Conservation (phyloP, 2,888 invertebrate genomes). For the Hirudinaria manillensis region DNA sequence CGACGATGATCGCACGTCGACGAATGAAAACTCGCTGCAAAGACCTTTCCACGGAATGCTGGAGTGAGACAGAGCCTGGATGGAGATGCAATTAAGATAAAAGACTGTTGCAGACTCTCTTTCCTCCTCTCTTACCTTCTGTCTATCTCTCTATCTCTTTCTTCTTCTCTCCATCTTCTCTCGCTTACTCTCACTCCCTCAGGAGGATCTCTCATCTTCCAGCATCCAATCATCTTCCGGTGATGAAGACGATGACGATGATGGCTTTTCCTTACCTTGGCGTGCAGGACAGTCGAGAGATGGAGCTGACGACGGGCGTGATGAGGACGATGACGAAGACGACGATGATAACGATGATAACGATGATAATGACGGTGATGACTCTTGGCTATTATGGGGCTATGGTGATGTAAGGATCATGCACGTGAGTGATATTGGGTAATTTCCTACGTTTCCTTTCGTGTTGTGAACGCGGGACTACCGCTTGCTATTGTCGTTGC, state of each 20-base stretch:
- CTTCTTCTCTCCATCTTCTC: background rate
- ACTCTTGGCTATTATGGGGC: too few species aligned
- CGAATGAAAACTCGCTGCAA: too few species aligned
- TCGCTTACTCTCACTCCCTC: slow-evolving; percentile 1
- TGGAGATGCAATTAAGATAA: background rate
- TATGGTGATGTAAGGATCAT: slow-evolving; percentile 10
- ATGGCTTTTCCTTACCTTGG: too few species aligned
- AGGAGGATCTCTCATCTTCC: background rate
- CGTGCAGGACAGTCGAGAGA: too few species aligned
- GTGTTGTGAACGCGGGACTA: too few species aligned
- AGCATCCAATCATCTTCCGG: background rate
- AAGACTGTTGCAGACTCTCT: background rate
- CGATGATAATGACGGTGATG: slow-evolving; percentile 20
- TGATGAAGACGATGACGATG: background rate
- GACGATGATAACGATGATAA: background rate
- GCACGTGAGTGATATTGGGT: too few species aligned
- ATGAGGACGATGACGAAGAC: background rate
- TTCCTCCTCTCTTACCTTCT: slow-evolving; percentile 8
- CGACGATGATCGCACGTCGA: too few species aligned
- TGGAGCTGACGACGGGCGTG: background rate
- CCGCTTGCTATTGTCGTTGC: too few species aligned
- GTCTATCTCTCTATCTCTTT: background rate
- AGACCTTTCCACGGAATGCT: too few species aligned
- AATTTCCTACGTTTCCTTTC: too few species aligned
- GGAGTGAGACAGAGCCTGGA: background rate